Evolutionary conservation across 2,888 invertebrate species (phyloP).

Genomic region (Oscheius sp.): DNA sequence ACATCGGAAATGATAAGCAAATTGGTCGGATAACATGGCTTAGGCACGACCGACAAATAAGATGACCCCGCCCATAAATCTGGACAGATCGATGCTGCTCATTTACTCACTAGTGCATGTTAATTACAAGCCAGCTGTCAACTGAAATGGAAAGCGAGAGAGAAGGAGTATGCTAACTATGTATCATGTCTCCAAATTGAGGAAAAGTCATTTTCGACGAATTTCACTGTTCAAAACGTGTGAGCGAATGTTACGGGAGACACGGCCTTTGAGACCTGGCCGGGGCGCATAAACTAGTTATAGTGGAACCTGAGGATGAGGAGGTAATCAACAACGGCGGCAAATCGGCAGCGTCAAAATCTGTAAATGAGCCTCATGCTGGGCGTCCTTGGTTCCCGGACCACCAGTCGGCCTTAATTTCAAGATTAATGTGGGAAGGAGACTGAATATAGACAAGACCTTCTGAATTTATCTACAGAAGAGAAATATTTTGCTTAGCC

Average conservation of each 20-base stretch:
- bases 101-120: conserved; percentile 29
- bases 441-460: background rate
- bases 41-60: conserved; percentile 20
- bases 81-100: conserved; percentile 28
- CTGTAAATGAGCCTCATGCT: conserved; percentile 18
- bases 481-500: conserved; percentile 6
- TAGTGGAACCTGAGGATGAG: conserved; percentile 22
- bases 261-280: conserved; percentile 27
- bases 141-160: conserved; percentile 14
- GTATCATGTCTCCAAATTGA: too few relatives aligned
- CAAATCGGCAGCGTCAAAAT: background rate
- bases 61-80: conserved; percentile 29
- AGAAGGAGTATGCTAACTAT: too few relatives aligned
- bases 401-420: conserved; percentile 9
- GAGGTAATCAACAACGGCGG: conserved; percentile 22
- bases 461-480: background rate
- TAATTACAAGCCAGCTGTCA: conserved; percentile 29
- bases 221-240: conserved; percentile 22
- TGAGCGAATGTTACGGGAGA: conserved; percentile 21
- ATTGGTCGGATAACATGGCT: conserved; percentile 20
- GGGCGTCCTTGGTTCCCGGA: background rate
- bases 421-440: conserved; percentile 4
- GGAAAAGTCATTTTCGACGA: conserved; percentile 15
- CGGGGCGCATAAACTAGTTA: conserved; percentile 25
- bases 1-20: conserved; percentile 10